Conservation (phyloP, 1,140 invertebrate species). For the Trachelipus rathkii region DNA sequence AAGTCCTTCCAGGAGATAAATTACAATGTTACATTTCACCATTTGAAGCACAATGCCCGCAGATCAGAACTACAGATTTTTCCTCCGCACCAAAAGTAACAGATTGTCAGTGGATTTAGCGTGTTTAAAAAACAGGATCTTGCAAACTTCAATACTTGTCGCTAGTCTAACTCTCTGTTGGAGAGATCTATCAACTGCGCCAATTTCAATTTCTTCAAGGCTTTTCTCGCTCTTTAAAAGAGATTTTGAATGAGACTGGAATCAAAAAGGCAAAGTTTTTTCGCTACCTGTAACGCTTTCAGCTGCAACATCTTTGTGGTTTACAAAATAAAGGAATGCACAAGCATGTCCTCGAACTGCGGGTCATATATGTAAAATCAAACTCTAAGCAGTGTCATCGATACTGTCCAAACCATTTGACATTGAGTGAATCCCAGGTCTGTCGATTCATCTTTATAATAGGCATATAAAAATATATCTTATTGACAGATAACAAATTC, state of each 20-base stretch:
- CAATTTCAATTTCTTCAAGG: conserved; percentile 74
- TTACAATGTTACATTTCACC: conserved; percentile 81
- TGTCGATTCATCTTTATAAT: neutral
- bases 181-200: conserved; percentile 83
- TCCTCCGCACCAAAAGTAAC: conserved; percentile 78
- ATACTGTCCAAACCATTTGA: neutral
- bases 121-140: conserved; percentile 57
- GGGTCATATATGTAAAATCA: conserved; percentile 64
- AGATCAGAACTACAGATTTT: conserved; percentile 65
- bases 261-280: conserved; percentile 91
- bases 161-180: conserved; percentile 87
- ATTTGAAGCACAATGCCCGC: conserved; percentile 60
- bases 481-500: neutral
- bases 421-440: neutral
- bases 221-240: conserved; percentile 59
- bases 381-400: conserved; percentile 50
- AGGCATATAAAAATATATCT: neutral
- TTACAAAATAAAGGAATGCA: conserved; percentile 85
- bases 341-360: conserved; percentile 72
- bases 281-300: conserved; percentile 96
- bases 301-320: conserved; percentile 90
- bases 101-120: conserved; percentile 50
- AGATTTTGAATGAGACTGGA: conserved; percentile 79
- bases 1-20: conserved; percentile 85
- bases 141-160: conserved; percentile 79